Evolutionary conservation across 2,797 vertebrate species (phyloP).

Genomic region (Chelon labrosus): DNA sequence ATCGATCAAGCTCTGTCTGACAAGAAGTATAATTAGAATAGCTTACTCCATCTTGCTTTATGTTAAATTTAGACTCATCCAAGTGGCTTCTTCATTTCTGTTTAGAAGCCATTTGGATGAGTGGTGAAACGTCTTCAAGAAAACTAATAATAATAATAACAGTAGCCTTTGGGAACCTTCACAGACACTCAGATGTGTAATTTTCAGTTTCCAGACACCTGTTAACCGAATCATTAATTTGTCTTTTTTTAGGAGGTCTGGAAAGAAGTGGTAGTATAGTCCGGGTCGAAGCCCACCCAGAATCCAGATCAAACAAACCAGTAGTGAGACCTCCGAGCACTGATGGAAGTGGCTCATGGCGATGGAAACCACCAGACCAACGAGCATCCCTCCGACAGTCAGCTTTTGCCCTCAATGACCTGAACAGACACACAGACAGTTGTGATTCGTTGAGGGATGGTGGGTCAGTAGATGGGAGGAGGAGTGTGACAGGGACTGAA

Average conservation of each 20-base stretch:
- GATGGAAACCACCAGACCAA: conserved; percentile 92
- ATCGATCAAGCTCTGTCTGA: too few relatives aligned
- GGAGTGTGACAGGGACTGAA: conserved; percentile 88
- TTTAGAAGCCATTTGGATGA: too few relatives aligned
- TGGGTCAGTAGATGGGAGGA: conserved; percentile 88
- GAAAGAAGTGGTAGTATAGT: conserved; percentile 87
- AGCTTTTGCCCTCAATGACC: conserved; percentile 89
- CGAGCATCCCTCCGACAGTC: conserved; percentile 91
- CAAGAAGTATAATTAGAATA: too few relatives aligned
- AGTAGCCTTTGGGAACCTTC: background rate
- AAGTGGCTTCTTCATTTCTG: too few relatives aligned
- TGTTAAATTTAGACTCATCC: too few relatives aligned
- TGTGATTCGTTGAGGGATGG: conserved; percentile 92
- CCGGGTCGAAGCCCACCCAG: conserved; percentile 93
- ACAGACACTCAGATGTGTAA: background rate
- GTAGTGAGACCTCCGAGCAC: conserved; percentile 92
- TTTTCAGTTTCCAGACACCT: background rate
- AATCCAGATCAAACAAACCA: conserved; percentile 87
- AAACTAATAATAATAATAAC: too few relatives aligned
- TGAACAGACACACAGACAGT: conserved; percentile 92
- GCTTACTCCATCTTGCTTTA: too few relatives aligned
- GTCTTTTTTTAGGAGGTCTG: conserved; percentile 62
- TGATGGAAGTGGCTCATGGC: conserved; percentile 94
- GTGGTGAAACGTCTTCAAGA: too few relatives aligned
- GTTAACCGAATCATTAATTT: background rate